Percentiles rank a stretch among this genome's conserved stretches.
phyloP scores from a whole-genome alignment of 2,888 invertebrate species.

The Neoascia interrupta region DNA sequence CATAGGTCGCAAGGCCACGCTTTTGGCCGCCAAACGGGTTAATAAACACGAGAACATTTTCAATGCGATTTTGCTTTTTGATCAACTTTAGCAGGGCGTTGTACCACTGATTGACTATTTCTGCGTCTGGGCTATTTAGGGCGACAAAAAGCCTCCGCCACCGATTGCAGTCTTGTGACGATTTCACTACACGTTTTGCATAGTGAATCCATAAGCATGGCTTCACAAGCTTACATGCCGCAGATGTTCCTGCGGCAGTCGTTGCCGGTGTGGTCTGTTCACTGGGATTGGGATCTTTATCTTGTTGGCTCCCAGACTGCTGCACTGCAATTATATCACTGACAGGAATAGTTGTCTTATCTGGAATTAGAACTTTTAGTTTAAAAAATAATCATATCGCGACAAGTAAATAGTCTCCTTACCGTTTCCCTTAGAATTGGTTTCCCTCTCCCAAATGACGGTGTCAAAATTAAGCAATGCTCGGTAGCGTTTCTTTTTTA shows the following conservation, averaged over 20 bases:
- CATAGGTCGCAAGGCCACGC: slow-evolving; percentile 86
- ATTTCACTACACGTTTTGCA: slow-evolving; percentile 79
- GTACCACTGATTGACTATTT: slow-evolving; percentile 84
- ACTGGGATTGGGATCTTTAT: slow-evolving; percentile 7
- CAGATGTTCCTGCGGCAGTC: slow-evolving; percentile 12
- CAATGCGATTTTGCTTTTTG: slow-evolving; percentile 81
- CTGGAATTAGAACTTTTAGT: slow-evolving; percentile 76
- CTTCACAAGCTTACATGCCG: slow-evolving; percentile 73
- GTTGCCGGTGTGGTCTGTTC: slow-evolving; percentile 70
- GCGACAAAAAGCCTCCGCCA: slow-evolving; percentile 82
- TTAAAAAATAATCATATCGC: background rate
- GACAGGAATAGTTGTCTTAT: slow-evolving; percentile 81
- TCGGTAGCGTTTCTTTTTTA: slow-evolving; percentile 83
- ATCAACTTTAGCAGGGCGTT: slow-evolving; percentile 81
- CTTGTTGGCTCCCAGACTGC: slow-evolving; percentile 20
- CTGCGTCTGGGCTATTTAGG: slow-evolving; percentile 82
- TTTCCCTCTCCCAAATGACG: slow-evolving; percentile 83
- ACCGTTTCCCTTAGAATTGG: slow-evolving; percentile 36
- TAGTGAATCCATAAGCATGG: slow-evolving; percentile 83
- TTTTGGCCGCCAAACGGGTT: slow-evolving; percentile 92
- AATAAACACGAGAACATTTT: slow-evolving; percentile 87
- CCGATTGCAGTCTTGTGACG: slow-evolving; percentile 81
- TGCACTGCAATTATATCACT: slow-evolving; percentile 81
- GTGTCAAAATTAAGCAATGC: slow-evolving; percentile 84
- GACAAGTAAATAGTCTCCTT: slow-evolving; percentile 75